These are phyloP conservation scores for Doris montereyensis DNA, from an alignment of 2,888 invertebrate species.

Conservation along the genomic window DNA sequence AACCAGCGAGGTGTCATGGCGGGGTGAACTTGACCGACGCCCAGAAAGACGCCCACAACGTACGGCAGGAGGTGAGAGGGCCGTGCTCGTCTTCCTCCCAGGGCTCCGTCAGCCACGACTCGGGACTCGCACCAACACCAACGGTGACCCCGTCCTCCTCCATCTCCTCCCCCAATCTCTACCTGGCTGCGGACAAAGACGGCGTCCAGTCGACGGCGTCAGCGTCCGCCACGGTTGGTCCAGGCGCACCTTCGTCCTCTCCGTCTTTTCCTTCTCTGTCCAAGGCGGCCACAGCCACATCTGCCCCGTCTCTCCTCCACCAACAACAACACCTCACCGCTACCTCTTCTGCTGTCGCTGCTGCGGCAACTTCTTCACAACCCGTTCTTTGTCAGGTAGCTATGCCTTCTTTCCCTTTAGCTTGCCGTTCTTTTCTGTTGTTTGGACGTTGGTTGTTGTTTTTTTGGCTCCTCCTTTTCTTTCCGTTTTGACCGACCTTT, in stretches of 20 bases:
- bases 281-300: background rate
- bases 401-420: background rate
- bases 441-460: background rate
- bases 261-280: background rate
- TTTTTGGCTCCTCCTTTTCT: background rate
- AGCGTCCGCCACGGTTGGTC: background rate
- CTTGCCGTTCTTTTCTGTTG: too few species aligned
- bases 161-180: constrained; percentile 15
- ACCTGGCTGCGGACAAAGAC: background rate
- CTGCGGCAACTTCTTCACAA: background rate
- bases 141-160: background rate
- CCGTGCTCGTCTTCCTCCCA: background rate
- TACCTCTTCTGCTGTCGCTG: background rate
- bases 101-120: background rate
- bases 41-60: constrained; percentile 68
- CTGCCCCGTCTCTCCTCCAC: background rate
- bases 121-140: background rate
- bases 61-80: constrained; percentile 64
- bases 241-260: background rate
- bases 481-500: background rate
- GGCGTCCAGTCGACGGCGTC: background rate
- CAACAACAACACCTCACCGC: background rate
- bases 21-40: constrained; percentile 69
- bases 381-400: background rate
- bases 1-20: constrained; percentile 64